Conservation (phyloP, 2,888 invertebrate species). For the Meghimatium bilineatum region DNA sequence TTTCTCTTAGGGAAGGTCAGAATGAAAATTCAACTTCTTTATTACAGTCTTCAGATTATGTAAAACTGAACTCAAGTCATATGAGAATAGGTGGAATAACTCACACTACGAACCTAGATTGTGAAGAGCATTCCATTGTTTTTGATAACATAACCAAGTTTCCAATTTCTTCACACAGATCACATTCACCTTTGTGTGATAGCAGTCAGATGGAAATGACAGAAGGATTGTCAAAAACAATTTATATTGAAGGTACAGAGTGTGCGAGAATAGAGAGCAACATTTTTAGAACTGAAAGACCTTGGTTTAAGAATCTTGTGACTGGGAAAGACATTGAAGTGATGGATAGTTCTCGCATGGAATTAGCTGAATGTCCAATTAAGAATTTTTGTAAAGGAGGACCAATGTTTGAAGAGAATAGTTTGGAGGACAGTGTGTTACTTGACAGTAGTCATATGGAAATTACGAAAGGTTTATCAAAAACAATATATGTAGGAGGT, state of each 20-base stretch:
- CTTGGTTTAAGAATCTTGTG: too few species aligned
- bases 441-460: constrained; percentile 6
- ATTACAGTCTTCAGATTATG: background rate
- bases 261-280: background rate
- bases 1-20: background rate
- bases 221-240: constrained; percentile 11
- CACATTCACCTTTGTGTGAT: background rate
- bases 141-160: background rate
- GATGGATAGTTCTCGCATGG: background rate
- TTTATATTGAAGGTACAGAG: background rate
- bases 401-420: background rate
- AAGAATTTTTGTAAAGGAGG: background rate
- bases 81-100: background rate
- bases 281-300: background rate
- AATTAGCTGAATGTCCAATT: background rate
- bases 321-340: too few species aligned
- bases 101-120: background rate
- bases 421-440: background rate
- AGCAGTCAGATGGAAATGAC: constrained; percentile 25
- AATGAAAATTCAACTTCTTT: background rate
- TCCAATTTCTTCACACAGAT: background rate
- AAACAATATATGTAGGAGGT: background rate
- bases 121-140: background rate
- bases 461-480: background rate
- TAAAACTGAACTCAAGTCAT: background rate